These are phyloP conservation scores for Cotesia glomerata DNA, from an alignment of 1,140 invertebrate species.

Conservation along the genomic window DNA sequence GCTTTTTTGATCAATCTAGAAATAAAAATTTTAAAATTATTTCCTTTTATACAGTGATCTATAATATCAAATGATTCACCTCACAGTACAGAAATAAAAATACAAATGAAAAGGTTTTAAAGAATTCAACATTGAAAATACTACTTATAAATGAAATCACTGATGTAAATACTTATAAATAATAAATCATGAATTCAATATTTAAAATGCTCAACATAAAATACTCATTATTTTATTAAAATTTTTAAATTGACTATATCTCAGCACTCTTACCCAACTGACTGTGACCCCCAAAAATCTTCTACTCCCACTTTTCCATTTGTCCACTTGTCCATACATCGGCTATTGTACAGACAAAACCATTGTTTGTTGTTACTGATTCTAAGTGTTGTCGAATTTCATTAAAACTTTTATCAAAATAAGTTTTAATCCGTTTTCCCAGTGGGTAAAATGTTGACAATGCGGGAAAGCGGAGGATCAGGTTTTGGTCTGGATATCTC, in stretches of 20 bases:
- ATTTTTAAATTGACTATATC: background rate
- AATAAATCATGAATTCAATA: background rate
- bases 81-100: too few species aligned
- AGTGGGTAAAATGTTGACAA: too few species aligned
- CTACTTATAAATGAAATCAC: too few species aligned
- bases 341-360: conserved; percentile 25
- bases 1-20: conserved; percentile 17
- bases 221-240: background rate
- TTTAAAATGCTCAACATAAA: background rate
- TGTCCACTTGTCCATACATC: conserved; percentile 27
- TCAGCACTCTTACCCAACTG: conserved; percentile 13
- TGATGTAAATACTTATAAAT: too few species aligned
- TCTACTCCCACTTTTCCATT: conserved; percentile 20
- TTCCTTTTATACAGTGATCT: background rate
- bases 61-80: too few species aligned
- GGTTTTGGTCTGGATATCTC: too few species aligned
- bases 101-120: too few species aligned
- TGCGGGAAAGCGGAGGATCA: too few species aligned
- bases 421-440: too few species aligned
- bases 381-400: too few species aligned
- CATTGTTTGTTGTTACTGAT: background rate
- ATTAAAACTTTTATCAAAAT: too few species aligned
- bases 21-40: background rate
- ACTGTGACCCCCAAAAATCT: conserved; percentile 25
- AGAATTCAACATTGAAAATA: too few species aligned